These are phyloP conservation scores for Uloborus diversus DNA, from an alignment of 1,140 invertebrate species.

Conservation along the genomic window DNA sequence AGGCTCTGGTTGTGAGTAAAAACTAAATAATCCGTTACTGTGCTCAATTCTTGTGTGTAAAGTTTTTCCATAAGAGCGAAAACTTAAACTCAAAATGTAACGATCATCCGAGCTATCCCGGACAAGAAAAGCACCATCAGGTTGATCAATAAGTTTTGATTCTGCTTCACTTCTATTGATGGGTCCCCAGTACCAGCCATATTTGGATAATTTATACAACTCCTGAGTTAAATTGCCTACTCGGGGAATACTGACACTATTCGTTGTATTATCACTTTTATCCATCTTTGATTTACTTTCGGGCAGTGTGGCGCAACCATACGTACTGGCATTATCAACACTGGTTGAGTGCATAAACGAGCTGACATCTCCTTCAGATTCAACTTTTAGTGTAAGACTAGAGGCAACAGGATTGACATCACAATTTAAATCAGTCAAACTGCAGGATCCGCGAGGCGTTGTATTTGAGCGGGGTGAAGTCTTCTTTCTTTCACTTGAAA, in stretches of 20 bases:
- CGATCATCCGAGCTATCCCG: conserved; percentile 78
- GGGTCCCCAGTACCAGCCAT: conserved; percentile 76
- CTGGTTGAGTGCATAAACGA: not conserved
- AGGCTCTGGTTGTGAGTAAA: conserved; percentile 73
- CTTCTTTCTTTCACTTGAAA: not conserved
- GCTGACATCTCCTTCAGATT: conserved; percentile 20
- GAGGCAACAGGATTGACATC: conserved; percentile 25
- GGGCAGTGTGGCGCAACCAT: not conserved
- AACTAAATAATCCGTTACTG: conserved; percentile 74
- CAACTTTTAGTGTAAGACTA: conserved; percentile 35
- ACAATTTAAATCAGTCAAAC: conserved; percentile 30
- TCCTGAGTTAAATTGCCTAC: conserved; percentile 67
- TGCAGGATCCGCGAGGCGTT: conserved; percentile 3
- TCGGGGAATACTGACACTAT: not conserved
- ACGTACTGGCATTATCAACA: not conserved
- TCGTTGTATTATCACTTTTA: not conserved
- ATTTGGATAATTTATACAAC: conserved; percentile 71
- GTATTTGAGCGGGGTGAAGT: conserved; percentile 23
- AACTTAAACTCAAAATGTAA: conserved; percentile 77
- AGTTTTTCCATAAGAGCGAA: conserved; percentile 77
- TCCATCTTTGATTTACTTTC: not conserved
- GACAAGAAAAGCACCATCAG: conserved; percentile 81
- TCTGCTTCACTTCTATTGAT: conserved; percentile 73
- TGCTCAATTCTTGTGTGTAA: conserved; percentile 78
- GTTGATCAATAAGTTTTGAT: conserved; percentile 73